phyloP scores from a whole-genome alignment of 2,113 vertebrate species.

The Pelobates fuscus region DNA sequence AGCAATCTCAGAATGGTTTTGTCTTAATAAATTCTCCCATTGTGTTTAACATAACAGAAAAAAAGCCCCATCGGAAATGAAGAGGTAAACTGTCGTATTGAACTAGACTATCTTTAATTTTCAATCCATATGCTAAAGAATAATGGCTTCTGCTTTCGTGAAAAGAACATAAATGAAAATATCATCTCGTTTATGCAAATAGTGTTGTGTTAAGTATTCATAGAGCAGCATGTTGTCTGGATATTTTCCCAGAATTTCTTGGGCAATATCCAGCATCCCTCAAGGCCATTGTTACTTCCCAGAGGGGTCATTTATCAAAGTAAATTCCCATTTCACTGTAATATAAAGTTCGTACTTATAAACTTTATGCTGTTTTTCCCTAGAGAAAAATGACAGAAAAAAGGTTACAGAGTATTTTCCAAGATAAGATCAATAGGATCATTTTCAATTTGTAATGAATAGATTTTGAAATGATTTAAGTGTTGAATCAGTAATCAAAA shows the following conservation, averaged over 20 bases:
- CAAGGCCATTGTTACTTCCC: constrained; percentile 19
- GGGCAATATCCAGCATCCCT: constrained; percentile 33
- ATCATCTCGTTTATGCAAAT: constrained; percentile 7
- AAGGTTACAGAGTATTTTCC: neutral
- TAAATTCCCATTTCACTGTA: constrained; percentile 2
- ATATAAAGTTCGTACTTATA: constrained; percentile 16
- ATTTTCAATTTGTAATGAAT: too few species aligned
- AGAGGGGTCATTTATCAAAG: constrained; percentile 37
- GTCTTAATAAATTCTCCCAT: too few species aligned
- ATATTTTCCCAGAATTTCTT: constrained; percentile 32
- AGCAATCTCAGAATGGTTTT: too few species aligned
- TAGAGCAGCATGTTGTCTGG: constrained; percentile 19
- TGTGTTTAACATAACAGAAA: too few species aligned
- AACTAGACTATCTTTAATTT: neutral
- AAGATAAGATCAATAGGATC: too few species aligned
- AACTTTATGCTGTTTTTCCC: neutral
- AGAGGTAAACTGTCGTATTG: too few species aligned
- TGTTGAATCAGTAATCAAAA: too few species aligned
- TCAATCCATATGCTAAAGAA: neutral
- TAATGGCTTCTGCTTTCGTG: neutral
- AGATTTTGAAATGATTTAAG: too few species aligned
- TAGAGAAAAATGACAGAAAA: constrained; percentile 1
- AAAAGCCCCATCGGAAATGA: too few species aligned
- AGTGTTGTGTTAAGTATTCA: constrained; percentile 33
- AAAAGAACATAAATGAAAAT: constrained; percentile 23